Percentiles rank a stretch among this genome's conserved stretches.
These are phyloP conservation scores for Gonioctena quinquepunctata DNA, from an alignment of 1,140 invertebrate species.

Conservation along the genomic window DNA sequence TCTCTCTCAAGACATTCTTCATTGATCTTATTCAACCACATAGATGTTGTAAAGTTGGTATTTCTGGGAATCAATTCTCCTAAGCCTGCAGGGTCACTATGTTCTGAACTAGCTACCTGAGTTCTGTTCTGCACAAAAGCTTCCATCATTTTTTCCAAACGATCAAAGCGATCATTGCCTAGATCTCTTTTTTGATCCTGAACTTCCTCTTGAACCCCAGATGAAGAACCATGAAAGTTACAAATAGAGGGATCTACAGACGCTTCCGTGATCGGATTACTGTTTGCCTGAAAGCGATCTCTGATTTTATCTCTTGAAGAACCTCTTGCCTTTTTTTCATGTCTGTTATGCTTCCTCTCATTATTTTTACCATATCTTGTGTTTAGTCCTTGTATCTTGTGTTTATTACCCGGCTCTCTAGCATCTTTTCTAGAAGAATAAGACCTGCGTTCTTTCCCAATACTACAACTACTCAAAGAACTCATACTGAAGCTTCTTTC, in stretches of 20 bases:
- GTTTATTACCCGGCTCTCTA: too few species aligned
- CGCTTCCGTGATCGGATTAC: neutral
- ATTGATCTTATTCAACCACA: slow-evolving; percentile 41
- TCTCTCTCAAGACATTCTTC: slow-evolving; percentile 31
- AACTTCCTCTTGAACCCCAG: neutral
- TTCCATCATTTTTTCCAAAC: slow-evolving; percentile 40
- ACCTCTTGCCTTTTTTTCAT: neutral
- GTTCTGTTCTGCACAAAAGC: slow-evolving; percentile 27
- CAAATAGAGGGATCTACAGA: neutral
- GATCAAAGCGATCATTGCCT: slow-evolving; percentile 27
- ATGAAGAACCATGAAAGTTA: neutral
- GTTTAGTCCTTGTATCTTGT: neutral
- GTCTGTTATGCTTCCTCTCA: neutral
- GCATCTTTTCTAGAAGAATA: neutral
- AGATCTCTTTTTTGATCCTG: slow-evolving; percentile 7
- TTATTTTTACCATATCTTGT: neutral
- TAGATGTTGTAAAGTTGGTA: slow-evolving; percentile 33
- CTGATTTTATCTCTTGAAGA: neutral
- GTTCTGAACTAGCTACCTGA: neutral
- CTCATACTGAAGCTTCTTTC: slow-evolving; percentile 1
- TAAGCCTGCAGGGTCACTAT: neutral
- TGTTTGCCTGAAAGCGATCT: neutral
- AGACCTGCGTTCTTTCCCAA: neutral
- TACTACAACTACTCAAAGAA: neutral
- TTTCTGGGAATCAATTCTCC: slow-evolving; percentile 25